Evolutionary conservation across 1,140 invertebrate species (phyloP), one percentile per base, ranked within the genome.

Genomic region (Zaprionus gabonicus): DNA sequence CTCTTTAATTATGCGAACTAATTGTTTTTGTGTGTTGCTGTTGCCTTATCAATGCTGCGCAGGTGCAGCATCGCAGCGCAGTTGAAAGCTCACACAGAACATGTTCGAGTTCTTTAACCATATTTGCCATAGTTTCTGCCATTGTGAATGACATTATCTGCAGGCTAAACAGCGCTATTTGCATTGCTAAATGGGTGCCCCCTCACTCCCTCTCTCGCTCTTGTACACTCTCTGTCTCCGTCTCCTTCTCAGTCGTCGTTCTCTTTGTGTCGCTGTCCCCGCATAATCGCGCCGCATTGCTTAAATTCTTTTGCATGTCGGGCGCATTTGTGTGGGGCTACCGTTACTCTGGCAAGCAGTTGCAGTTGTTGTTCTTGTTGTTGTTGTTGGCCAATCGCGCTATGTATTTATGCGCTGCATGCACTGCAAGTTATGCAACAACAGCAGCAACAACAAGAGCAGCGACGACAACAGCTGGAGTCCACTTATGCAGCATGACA

Each of bases 141-240:
- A 79, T 82, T 87, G 77, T 83, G 83, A 86, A 86, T 87, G 84
- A 88, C 84, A 90, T 87, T 88, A 88, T 87, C 84, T 88, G 73
- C 76, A 79, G 81, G 68, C 81, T 87, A 87, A 87, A 90, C 78
- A 90, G 80, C 66, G 78, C 81, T 69, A 87, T 87, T 87, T 87
- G 84, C 84, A 87, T 87, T 87, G 85, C 85, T 88, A 84, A 87
- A 87, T 88, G 81, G 71, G 36, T 53, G n/a, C 65, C 49, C 38
- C 49, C 65, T 51, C 64, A n/a, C 38, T 58, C 55, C 65, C 28
- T 28, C 51, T 27, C 28, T 28, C 67, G 15, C 15, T 13, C 27
- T n/a, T 31, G 7, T 1, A 28, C 6, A 28, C 6, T 28, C 27
- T 28, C 6, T 28, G 27, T 28, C 27, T 28, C 27, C 20, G 23